A percentile compares a stretch with the other conserved stretches of the same genome.
phyloP scores from a whole-genome alignment of 1,140 invertebrate species.

The Drosophila arizonae region DNA sequence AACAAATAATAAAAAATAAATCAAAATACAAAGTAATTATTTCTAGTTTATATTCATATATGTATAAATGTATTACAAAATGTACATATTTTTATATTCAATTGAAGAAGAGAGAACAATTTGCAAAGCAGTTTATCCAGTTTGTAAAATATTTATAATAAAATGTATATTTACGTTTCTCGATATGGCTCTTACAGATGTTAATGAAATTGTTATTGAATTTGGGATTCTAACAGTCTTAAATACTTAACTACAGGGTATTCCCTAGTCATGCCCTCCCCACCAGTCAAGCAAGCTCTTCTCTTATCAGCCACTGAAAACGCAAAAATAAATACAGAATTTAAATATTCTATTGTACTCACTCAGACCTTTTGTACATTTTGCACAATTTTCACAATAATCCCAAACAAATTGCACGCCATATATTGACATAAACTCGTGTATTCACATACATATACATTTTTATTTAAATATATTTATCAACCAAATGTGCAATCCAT shows the following conservation, averaged over 20 bases:
- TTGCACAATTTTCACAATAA: slow-evolving; percentile 20
- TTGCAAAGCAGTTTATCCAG: too few relatives aligned
- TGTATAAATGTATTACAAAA: too few relatives aligned
- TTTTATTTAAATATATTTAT: neutral
- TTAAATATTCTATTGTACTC: slow-evolving; percentile 8
- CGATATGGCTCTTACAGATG: too few relatives aligned
- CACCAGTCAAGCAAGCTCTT: neutral
- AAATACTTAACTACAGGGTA: neutral
- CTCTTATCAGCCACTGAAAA: neutral
- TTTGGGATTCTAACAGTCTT: too few relatives aligned
- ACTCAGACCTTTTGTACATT: slow-evolving; percentile 2
- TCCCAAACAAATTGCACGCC: slow-evolving; percentile 37
- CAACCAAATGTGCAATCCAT: slow-evolving; percentile 8
- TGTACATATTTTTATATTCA: too few relatives aligned
- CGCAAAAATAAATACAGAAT: slow-evolving; percentile 27
- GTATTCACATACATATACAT: neutral
- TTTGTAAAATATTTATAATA: too few relatives aligned
- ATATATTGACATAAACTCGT: neutral
- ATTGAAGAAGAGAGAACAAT: too few relatives aligned
- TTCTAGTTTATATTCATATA: neutral
- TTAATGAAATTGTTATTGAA: too few relatives aligned
- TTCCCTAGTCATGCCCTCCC: too few relatives aligned
- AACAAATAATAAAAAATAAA: neutral
- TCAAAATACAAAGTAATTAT: neutral
- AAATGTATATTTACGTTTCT: too few relatives aligned